Percentiles rank a stretch among this genome's conserved stretches.
These are phyloP conservation scores for Colossoma macropomum DNA, from an alignment of 2,113 vertebrate species.

Conservation along the genomic window DNA sequence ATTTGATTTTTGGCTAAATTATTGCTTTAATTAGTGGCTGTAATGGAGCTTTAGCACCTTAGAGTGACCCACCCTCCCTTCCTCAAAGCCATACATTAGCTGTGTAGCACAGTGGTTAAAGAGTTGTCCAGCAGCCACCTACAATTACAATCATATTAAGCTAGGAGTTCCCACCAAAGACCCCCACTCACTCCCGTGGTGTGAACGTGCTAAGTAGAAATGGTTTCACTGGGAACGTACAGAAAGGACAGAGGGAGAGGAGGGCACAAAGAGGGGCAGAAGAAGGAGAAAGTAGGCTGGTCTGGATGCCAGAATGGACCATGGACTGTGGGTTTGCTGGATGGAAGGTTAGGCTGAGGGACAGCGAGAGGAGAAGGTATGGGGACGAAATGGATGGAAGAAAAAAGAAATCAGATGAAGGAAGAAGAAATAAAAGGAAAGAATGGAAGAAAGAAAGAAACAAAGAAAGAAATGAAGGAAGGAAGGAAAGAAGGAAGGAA, in stretches of 20 bases:
- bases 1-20: too few relatives aligned
- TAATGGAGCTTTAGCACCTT: too few relatives aligned
- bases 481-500: constrained; percentile 2
- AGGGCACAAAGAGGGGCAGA: not conserved
- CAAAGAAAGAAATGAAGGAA: not conserved
- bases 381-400: constrained; percentile 1
- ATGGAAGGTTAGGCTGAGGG: constrained; percentile 1
- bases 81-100: too few relatives aligned
- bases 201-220: constrained; percentile 70
- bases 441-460: too few relatives aligned
- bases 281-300: not conserved
- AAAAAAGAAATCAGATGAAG: too few relatives aligned
- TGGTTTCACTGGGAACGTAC: constrained; percentile 50
- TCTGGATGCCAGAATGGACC: not conserved
- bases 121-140: too few relatives aligned
- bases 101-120: too few relatives aligned
- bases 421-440: too few relatives aligned
- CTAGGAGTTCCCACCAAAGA: not conserved
- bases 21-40: too few relatives aligned
- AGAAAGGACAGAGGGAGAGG: not conserved
- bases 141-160: too few relatives aligned
- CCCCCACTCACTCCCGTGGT: constrained; percentile 57
- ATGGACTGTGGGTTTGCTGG: constrained; percentile 8
- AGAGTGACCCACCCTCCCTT: too few relatives aligned
- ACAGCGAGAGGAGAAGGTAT: not conserved